phyloP scores from a whole-genome alignment of 1,140 invertebrate species.

The Drosophila repletoides region DNA sequence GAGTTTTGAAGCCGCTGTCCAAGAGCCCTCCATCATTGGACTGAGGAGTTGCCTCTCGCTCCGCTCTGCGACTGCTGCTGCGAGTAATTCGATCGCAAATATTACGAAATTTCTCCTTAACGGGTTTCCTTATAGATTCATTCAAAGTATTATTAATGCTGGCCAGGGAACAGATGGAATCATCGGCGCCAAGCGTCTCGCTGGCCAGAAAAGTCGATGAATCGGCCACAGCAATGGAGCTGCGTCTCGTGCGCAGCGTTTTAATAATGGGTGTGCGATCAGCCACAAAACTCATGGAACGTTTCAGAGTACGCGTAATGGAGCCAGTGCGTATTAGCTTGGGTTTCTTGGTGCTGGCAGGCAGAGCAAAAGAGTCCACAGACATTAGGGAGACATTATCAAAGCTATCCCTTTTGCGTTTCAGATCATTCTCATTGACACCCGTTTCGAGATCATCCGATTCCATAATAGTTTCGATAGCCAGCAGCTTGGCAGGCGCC shows the following conservation, averaged over 20 bases:
- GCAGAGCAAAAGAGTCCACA: constrained; percentile 71
- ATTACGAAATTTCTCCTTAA: constrained; percentile 72
- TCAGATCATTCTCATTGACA: constrained; percentile 54
- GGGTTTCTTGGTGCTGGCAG: constrained; percentile 72
- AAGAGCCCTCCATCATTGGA: constrained; percentile 20
- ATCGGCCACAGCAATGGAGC: constrained; percentile 64
- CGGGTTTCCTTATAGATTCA: constrained; percentile 72
- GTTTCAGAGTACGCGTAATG: constrained; percentile 66
- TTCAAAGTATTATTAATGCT: constrained; percentile 69
- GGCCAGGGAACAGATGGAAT: constrained; percentile 71
- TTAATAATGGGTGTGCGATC: constrained; percentile 72
- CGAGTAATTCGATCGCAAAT: constrained; percentile 68
- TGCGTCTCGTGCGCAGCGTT: constrained; percentile 69
- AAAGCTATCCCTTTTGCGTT: constrained; percentile 75
- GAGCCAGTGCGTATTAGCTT: constrained; percentile 79
- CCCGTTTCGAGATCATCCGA: constrained; percentile 39
- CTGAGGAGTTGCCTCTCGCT: constrained; percentile 43
- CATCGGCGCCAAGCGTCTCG: constrained; percentile 44
- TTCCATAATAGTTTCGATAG: constrained; percentile 51
- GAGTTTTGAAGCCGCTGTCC: constrained; percentile 72
- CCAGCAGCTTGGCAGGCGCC: constrained; percentile 19
- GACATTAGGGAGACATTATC: constrained; percentile 77
- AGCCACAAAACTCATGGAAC: constrained; percentile 79
- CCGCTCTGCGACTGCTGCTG: constrained; percentile 61
- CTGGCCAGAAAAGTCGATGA: constrained; percentile 51